Conservation (phyloP, 2,888 invertebrate genomes). For the Thera britannica region DNA sequence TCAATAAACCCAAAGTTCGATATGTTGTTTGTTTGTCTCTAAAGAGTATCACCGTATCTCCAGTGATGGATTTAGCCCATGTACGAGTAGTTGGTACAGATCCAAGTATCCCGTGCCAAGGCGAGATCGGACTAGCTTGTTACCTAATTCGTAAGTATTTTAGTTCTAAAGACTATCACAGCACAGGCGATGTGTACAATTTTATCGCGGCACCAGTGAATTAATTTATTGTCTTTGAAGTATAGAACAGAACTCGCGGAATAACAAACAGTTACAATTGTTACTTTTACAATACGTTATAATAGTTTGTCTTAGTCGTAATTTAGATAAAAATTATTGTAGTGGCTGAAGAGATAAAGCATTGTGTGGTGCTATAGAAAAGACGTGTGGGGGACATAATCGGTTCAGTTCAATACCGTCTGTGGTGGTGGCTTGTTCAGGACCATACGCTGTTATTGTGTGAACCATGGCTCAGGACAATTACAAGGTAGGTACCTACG, state of each 20-base stretch:
- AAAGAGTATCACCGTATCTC: constrained; percentile 17
- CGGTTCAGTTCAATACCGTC: constrained; percentile 57
- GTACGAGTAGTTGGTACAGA: constrained; percentile 57
- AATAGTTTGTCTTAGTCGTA: constrained; percentile 53
- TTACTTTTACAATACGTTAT: constrained; percentile 62
- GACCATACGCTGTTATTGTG: constrained; percentile 11
- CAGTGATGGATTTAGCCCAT: constrained; percentile 33
- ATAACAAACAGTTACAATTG: constrained; percentile 59
- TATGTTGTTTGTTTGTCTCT: constrained; percentile 37
- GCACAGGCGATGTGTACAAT: constrained; percentile 46
- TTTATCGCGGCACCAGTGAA: constrained; percentile 63
- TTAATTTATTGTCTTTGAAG: constrained; percentile 60
- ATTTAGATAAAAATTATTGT: constrained; percentile 77
- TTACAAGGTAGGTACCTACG: constrained; percentile 57
- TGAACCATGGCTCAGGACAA: constrained; percentile 58
- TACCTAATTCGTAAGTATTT: constrained; percentile 57
- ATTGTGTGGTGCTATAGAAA: constrained; percentile 67
- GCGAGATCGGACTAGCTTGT: constrained; percentile 48
- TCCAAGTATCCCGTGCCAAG: constrained; percentile 72
- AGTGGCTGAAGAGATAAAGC: constrained; percentile 70
- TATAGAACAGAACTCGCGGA: constrained; percentile 38
- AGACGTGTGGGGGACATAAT: constrained; percentile 57
- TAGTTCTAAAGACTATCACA: constrained; percentile 56
- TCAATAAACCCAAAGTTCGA: constrained; percentile 27
- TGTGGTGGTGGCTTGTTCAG: constrained; percentile 52